Evolutionary conservation across 2,888 invertebrate species (phyloP).

Genomic region (Agrotis ipsilon): DNA sequence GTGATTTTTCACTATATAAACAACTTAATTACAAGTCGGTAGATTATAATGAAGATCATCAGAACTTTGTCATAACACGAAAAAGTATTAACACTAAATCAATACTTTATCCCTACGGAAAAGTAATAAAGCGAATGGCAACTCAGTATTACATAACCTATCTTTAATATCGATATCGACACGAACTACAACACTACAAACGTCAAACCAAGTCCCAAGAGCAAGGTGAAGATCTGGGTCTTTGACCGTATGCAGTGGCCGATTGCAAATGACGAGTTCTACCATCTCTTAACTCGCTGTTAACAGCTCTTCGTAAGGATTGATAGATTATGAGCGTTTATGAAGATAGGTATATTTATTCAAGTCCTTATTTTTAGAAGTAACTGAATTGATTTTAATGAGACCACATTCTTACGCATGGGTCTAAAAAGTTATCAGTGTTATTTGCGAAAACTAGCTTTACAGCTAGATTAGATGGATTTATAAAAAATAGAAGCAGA

Average conservation of each 20-base stretch:
- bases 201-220: constrained; percentile 86
- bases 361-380: too few relatives aligned
- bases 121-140: neutral
- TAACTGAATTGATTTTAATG: too few relatives aligned
- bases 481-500: too few relatives aligned
- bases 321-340: neutral
- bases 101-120: neutral
- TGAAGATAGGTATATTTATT: neutral
- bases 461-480: too few relatives aligned
- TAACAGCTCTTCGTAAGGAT: constrained; percentile 47
- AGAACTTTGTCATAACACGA: too few relatives aligned
- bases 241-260: constrained; percentile 84
- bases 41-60: too few relatives aligned
- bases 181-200: constrained; percentile 72
- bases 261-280: constrained; percentile 48
- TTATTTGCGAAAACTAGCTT: too few relatives aligned
- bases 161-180: constrained; percentile 41
- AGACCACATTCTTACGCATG: too few relatives aligned
- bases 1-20: too few relatives aligned
- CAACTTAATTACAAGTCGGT: too few relatives aligned
- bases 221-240: constrained; percentile 91
- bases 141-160: neutral
- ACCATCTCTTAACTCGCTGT: constrained; percentile 26
- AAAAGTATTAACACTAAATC: too few relatives aligned
- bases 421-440: too few relatives aligned